A percentile compares a stretch with the other conserved stretches of the same genome.
Conservation (phyloP, 1,140 invertebrate genomes). For the Drosophila willistoni region DNA sequence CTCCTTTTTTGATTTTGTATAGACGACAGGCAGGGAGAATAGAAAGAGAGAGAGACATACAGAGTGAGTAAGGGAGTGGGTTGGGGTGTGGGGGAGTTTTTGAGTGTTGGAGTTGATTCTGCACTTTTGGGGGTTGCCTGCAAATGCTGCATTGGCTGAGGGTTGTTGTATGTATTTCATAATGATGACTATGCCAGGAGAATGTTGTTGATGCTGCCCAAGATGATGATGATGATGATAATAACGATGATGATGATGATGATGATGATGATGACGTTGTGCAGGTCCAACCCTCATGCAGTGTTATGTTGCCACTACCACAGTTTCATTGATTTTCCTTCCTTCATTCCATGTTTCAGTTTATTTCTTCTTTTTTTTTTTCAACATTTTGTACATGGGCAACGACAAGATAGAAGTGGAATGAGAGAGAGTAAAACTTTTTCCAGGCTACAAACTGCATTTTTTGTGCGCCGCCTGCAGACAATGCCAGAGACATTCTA, state of each 20-base stretch:
- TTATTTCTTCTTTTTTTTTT: constrained; percentile 22
- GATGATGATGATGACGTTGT: constrained; percentile 32
- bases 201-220: constrained; percentile 60
- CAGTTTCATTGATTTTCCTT: constrained; percentile 68
- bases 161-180: constrained; percentile 70
- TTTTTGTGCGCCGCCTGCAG: constrained; percentile 71
- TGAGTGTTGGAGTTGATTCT: constrained; percentile 43
- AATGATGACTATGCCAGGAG: constrained; percentile 67
- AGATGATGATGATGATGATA: constrained; percentile 42
- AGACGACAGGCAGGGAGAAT: constrained; percentile 3
- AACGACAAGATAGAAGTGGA: constrained; percentile 31
- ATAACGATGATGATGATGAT: not conserved
- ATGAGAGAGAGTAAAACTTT: constrained; percentile 45
- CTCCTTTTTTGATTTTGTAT: constrained; percentile 51
- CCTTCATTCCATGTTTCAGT: constrained; percentile 19
- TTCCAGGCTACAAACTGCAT: constrained; percentile 74
- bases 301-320: constrained; percentile 49
- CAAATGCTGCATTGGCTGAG: constrained; percentile 62
- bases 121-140: constrained; percentile 59
- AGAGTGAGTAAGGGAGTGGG: not conserved
- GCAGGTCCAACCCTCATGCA: constrained; percentile 68
- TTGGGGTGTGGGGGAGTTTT: constrained; percentile 24
- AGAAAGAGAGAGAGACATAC: not conserved
- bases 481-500: constrained; percentile 53
- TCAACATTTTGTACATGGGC: constrained; percentile 18